These are phyloP conservation scores for Capreolus pygargus DNA, from an alignment of 2,113 vertebrate species.

Conservation along the genomic window DNA sequence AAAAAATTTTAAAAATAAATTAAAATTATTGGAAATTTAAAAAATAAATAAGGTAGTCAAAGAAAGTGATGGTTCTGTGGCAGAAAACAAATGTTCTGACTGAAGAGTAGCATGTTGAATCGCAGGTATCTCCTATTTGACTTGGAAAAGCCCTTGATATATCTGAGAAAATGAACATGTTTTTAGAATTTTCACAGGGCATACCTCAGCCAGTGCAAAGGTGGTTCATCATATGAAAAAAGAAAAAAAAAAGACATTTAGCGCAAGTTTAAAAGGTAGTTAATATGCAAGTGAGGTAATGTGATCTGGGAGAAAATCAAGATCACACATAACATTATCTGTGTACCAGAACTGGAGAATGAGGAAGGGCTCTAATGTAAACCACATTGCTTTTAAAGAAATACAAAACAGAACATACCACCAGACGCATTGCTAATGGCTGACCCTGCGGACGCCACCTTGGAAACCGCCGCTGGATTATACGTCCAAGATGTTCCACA, in stretches of 20 bases:
- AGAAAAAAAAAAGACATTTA: neutral
- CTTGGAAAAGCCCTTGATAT: neutral
- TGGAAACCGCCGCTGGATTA: conserved; percentile 97
- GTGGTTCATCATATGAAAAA: neutral
- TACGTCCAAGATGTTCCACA: conserved; percentile 99
- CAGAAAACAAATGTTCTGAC: conserved; percentile 40
- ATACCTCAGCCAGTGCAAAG: neutral
- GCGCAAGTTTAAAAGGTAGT: neutral
- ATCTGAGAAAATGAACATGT: neutral
- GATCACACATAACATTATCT: neutral
- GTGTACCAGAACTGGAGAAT: neutral
- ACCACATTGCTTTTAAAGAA: neutral
- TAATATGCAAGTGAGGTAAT: neutral
- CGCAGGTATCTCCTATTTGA: neutral
- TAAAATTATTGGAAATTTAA: neutral
- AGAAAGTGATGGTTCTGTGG: neutral
- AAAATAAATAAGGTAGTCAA: neutral
- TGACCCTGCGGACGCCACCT: conserved; percentile 96
- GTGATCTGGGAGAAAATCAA: neutral
- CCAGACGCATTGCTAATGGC: conserved; percentile 98
- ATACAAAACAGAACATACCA: conserved; percentile 82
- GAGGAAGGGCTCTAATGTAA: conserved; percentile 19
- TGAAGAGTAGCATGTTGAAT: neutral
- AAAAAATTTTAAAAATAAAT: neutral
- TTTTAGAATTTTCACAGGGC: neutral